Evolutionary conservation across 2,113 vertebrate species (phyloP), one percentile per base, ranked within the genome.

Genomic region (Gracilinanus agilis): DNA sequence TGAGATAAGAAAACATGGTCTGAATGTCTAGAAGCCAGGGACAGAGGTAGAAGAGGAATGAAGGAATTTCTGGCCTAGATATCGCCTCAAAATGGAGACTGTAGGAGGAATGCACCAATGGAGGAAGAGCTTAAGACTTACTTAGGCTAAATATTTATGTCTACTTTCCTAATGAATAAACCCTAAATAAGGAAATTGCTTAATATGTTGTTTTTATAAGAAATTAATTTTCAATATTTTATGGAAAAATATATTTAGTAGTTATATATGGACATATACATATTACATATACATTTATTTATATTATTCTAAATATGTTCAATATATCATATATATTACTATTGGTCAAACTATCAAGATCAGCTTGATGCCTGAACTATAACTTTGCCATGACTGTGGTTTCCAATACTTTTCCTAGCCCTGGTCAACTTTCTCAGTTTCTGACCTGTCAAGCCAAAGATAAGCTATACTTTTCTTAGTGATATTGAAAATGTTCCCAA

Each of bases 321-420:
- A 49, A 49, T 49, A 49, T 49, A 49, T 2, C 2, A 49, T 49
- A 49, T 49, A 49, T 49, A 49, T 49, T 49, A 49, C 49, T 95
- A 90, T 27, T 89, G 92, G 94, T 89, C 9, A 2, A 34, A 88
- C 40, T 91, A 93, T 91, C 93, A 94, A 95, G 61, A 89, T 93
- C 93, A 96, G 92, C 27, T 92, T 88, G 92, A 40, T 92, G 95
- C 54, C 90, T 95, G 89, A 90, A 92, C 98, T 96, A 92, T 96
- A 98, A 95, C 96, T 96, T 98, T 98, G 93, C 92, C 55, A 89
- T 94, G 94, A 98, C 98, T 98, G 98, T 98, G 95, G 89, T 91
- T 97, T 97, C 96, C 94, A 96, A 95, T 49, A 93, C 29, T 90
- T 94, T 98, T 98, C 97, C 95, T 95, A 34, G 53, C 44, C 90